Base-by-base conservation (phyloP, 2,797 vertebrate species). In the Australoheros facetus region DNA sequence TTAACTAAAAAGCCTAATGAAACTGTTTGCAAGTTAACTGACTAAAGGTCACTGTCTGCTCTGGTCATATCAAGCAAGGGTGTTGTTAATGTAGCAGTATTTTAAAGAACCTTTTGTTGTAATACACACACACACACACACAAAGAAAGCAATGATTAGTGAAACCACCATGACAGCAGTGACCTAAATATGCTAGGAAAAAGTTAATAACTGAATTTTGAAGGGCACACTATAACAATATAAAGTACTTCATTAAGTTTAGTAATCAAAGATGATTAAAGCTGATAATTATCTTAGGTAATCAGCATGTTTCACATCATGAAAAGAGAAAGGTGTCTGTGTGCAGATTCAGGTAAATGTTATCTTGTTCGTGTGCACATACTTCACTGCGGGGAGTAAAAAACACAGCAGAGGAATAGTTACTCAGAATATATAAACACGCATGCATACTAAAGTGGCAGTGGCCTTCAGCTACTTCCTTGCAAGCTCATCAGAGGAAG, bases 41-140 rank as follows among this genome's bases (percentile, higher is more conserved):
- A 84, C 73, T 88, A 91, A 94, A 93, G 92, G 92, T 93, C 90
- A 23, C 75, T 89, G 91, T 92, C 91, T 88, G 78, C 56, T 81
- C 66, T 57, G 51, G 80, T 91, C 76, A 92, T 73, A 80, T 93
- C 91, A 92, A 86, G 54, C 23, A 59, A 79, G 77, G 28, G 42
- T 60, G 60, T 32, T 32, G 23, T 77, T 83, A 32, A 81, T 83
- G 54, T 60, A 84, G 69, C 69, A 85, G 23, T 16, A 78, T 82
- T 37, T 71, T 17, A n/a, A 70, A 26, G 4, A 85, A 62, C 3
- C 12, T 81, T 75, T 60, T 56, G 8, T 30, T 19, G 16, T 16
- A 5, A 21, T 54, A 21, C 8, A 11, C 2, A 21, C 26, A 26
- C 3, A 26, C 2, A 26, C 3, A 26, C 3, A 3, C 26, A 53